These are phyloP conservation scores for Macrotrachela quadricornifera DNA, from an alignment of 1,140 invertebrate species.

Conservation along the genomic window DNA sequence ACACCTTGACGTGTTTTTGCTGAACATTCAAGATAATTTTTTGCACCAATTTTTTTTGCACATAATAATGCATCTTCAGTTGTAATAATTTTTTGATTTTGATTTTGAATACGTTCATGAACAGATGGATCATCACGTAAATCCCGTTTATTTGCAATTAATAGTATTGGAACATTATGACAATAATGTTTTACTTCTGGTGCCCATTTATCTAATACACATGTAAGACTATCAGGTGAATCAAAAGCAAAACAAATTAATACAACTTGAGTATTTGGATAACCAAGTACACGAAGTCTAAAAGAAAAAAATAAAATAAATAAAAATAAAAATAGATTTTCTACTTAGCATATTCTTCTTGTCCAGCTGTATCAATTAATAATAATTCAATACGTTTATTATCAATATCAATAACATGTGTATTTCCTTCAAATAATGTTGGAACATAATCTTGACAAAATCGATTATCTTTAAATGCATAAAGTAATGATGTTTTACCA, in stretches of 20 bases:
- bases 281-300: slow-evolving; percentile 51
- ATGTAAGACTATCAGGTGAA: slow-evolving; percentile 82
- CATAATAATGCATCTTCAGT: too few relatives aligned
- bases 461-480: slow-evolving; percentile 93
- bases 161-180: slow-evolving; percentile 86
- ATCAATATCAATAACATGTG: slow-evolving; percentile 88
- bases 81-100: too few relatives aligned
- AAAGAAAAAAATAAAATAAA: slow-evolving; percentile 25
- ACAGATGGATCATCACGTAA: slow-evolving; percentile 18
- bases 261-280: slow-evolving; percentile 91
- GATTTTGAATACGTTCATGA: too few relatives aligned
- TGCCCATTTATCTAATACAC: slow-evolving; percentile 46
- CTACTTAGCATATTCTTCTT: slow-evolving; percentile 73
- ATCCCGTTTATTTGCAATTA: slow-evolving; percentile 90
- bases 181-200: slow-evolving; percentile 73
- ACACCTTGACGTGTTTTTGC: slow-evolving; percentile 18
- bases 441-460: slow-evolving; percentile 96
- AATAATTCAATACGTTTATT: slow-evolving; percentile 75
- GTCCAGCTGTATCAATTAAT: slow-evolving; percentile 85
- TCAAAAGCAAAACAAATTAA: slow-evolving; percentile 94
- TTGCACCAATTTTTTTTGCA: slow-evolving; percentile 10
- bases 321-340: too few relatives aligned
- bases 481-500: slow-evolving; percentile 88
- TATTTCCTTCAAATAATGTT: slow-evolving; percentile 96
- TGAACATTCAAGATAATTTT: slow-evolving; percentile 20